Evolutionary conservation across 2,888 invertebrate genomes (phyloP).

Genomic region (Tryphoninae sp.): DNA sequence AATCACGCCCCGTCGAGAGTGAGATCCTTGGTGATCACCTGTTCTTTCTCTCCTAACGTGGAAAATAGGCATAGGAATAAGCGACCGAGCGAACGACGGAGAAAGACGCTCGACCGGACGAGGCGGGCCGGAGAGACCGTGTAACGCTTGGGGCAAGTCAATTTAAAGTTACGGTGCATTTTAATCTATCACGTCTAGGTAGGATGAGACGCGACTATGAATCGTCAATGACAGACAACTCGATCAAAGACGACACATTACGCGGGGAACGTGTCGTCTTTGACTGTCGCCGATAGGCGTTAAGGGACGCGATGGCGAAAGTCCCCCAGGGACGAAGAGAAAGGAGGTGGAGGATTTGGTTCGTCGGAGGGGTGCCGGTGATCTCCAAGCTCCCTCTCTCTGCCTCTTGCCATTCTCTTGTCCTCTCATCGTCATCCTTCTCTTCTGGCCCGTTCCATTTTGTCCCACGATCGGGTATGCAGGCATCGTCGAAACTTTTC

Average conservation of each 20-base stretch:
- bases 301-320: conserved; percentile 45
- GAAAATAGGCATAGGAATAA: neutral
- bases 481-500: conserved; percentile 80
- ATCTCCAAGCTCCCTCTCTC: conserved; percentile 37
- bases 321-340: neutral
- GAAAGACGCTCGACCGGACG: conserved; percentile 5
- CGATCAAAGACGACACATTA: conserved; percentile 71
- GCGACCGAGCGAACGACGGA: neutral
- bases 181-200: conserved; percentile 69
- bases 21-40: neutral
- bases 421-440: conserved; percentile 21
- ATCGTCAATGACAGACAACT: conserved; percentile 75
- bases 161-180: conserved; percentile 73
- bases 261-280: conserved; percentile 55
- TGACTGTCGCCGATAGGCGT: conserved; percentile 50
- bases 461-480: conserved; percentile 77
- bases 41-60: neutral
- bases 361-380: conserved; percentile 42
- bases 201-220: conserved; percentile 68
- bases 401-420: conserved; percentile 33
- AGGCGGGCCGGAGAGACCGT: conserved; percentile 14
- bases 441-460: conserved; percentile 56
- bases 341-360: conserved; percentile 29
- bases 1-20: no score
- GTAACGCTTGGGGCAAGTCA: conserved; percentile 65